These are phyloP conservation scores for Stenodema calcarata DNA, from an alignment of 2,888 invertebrate genomes.

Conservation along the genomic window DNA sequence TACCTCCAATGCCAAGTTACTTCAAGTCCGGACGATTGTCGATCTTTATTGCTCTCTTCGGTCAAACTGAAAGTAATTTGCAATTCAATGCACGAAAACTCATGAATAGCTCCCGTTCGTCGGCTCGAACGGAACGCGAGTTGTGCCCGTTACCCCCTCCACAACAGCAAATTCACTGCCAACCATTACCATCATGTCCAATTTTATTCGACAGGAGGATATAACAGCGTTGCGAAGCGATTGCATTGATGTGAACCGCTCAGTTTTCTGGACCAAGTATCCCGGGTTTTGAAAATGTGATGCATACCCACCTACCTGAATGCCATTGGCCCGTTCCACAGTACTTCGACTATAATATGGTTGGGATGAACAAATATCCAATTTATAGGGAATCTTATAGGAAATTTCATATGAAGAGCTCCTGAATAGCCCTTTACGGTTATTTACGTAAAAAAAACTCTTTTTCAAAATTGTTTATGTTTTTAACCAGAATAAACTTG, in stretches of 20 bases:
- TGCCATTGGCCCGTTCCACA: no score
- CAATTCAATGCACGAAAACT: slow-evolving; percentile 19
- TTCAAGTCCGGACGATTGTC: not conserved
- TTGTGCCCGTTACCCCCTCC: not conserved
- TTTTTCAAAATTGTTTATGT: no score
- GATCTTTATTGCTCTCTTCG: slow-evolving; percentile 12
- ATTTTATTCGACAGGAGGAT: not conserved
- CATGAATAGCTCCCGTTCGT: slow-evolving; percentile 11
- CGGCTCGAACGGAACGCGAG: not conserved
- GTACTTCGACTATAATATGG: no score
- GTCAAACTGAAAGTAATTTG: slow-evolving; percentile 10
- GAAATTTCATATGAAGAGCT: no score
- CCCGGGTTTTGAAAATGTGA: no score
- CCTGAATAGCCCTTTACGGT: no score
- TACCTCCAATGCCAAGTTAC: slow-evolving; percentile 10
- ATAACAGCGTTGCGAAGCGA: not conserved
- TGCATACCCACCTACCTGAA: no score
- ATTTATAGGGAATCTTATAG: no score
- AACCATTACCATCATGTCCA: not conserved
- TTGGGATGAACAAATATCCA: no score
- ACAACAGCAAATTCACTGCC: not conserved
- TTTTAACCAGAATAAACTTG: no score
- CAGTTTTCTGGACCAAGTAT: no score
- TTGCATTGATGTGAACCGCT: not conserved
- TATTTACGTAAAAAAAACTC: no score